Evolutionary conservation across 2,113 vertebrate species (phyloP), one percentile per base, ranked within the genome.

Genomic region (Tachycineta bicolor): DNA sequence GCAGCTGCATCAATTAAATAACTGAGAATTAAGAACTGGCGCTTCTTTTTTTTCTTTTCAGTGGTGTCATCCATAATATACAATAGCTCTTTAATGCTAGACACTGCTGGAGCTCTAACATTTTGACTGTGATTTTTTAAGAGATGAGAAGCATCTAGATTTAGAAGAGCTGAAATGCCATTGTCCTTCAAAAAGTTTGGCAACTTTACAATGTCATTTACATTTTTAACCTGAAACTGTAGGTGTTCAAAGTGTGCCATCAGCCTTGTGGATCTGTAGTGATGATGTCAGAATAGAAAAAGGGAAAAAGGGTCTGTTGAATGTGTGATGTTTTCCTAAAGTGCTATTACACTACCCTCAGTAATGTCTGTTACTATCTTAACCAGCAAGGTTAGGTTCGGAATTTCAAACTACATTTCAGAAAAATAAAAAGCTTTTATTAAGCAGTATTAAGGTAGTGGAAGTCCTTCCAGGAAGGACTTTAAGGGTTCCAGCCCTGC

Each of bases 11-110:
- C 55, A 80, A 6, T 81, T 94, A 83, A 73, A 63, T 55, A 55
- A 33, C 18, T 73, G 28, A 39, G 14, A 47, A 31, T 43, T 94
- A 49, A 76, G 24, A 93, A 23, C 37, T 68, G 77, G 6, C 46
- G 53, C 24, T 89, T 79, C 26, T 26, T 89, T 65, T 91, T 74
- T 89, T 64, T 18, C 24, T 83, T 89, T 82, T 80, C 63, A 95
- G 37, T 67, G 6, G 5, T 71, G 69, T 77, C 55, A 70, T 12
- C 22, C 31, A 21, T 63, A 65, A 39, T 68, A 90, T 77, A 44
- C 44, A 79, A 23, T 21, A 86, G 20, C 58, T 58, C 31, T 89
- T 84, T 44, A 71, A 29, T 65, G 64, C 37, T 9, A 58, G 21
- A 53, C 28, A 22, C 37, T 83, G 49, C 64, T 86, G 62, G 33